These are phyloP conservation scores for Melanargia galathea DNA, from an alignment of 2,888 invertebrate species.

Conservation along the genomic window DNA sequence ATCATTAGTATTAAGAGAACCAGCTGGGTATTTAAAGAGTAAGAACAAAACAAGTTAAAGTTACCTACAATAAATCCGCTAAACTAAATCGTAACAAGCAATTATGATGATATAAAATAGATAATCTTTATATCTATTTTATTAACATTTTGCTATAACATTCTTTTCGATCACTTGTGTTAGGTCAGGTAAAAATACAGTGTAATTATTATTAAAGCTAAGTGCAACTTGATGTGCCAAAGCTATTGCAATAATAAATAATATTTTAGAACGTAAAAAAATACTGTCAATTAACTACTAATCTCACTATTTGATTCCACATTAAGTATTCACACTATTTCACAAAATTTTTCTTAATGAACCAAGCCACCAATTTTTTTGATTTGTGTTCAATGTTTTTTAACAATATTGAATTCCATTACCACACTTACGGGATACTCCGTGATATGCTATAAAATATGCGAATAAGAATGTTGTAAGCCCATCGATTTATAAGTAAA, in stretches of 20 bases:
- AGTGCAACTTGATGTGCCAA: slow-evolving; percentile 64
- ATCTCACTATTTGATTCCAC: no score
- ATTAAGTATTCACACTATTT: slow-evolving; percentile 28
- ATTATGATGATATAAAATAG: no score
- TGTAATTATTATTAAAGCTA: slow-evolving; percentile 27
- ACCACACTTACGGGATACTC: background rate
- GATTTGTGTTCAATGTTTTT: background rate
- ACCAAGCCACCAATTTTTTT: background rate
- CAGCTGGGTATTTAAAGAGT: slow-evolving; percentile 11
- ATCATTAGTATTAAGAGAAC: slow-evolving; percentile 16
- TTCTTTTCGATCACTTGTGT: no score
- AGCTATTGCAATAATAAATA: slow-evolving; percentile 65
- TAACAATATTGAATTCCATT: background rate
- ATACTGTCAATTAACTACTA: slow-evolving; percentile 31
- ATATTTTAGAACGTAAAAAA: slow-evolving; percentile 41
- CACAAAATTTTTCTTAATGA: slow-evolving; percentile 13
- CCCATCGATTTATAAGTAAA: slow-evolving; percentile 42
- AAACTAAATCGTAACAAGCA: no score
- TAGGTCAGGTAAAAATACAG: background rate
- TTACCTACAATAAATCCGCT: slow-evolving; percentile 3
- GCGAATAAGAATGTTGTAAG: slow-evolving; percentile 34
- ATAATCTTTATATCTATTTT: no score
- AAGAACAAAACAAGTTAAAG: slow-evolving; percentile 15
- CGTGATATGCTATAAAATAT: slow-evolving; percentile 12
- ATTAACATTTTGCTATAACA: no score